Evolutionary conservation across 2,113 vertebrate genomes (phyloP).

Genomic region (Psilopogon haemacephalus): DNA sequence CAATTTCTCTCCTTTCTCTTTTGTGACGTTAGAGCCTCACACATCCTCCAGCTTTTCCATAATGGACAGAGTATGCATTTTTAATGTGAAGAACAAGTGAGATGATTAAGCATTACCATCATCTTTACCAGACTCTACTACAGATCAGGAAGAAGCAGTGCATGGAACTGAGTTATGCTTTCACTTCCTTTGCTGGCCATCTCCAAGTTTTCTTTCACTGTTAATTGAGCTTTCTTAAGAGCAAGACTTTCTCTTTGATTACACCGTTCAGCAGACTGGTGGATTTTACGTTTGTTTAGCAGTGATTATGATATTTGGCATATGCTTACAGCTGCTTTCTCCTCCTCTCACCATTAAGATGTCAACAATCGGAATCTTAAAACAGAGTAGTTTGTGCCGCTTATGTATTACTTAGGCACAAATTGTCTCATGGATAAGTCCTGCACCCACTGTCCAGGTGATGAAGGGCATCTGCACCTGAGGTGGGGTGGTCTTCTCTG

Average conservation of each 20-base stretch:
- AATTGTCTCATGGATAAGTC: background rate
- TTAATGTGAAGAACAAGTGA: constrained; percentile 42
- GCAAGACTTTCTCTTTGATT: background rate
- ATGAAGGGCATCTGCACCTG: background rate
- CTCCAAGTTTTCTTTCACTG: background rate
- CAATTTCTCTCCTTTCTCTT: background rate
- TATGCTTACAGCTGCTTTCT: background rate
- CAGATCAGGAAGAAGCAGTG: background rate
- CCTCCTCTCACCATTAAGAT: background rate
- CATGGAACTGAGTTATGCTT: background rate
- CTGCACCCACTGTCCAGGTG: background rate
- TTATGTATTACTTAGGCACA: background rate
- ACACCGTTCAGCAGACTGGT: background rate
- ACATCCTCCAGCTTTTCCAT: background rate
- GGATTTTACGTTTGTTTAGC: background rate
- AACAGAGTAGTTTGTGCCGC: background rate
- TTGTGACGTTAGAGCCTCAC: background rate
- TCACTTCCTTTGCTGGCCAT: constrained; percentile 45
- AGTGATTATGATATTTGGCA: background rate
- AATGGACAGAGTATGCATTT: constrained; percentile 31
- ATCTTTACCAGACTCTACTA: background rate
- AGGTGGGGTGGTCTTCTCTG: background rate
- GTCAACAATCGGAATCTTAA: background rate
- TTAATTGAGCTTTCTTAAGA: constrained; percentile 27
- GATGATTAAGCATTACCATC: constrained; percentile 19